Percentiles rank a stretch among this genome's conserved stretches.
phyloP scores from a whole-genome alignment of 1,140 invertebrate species.

The Drosophila ambigua region DNA sequence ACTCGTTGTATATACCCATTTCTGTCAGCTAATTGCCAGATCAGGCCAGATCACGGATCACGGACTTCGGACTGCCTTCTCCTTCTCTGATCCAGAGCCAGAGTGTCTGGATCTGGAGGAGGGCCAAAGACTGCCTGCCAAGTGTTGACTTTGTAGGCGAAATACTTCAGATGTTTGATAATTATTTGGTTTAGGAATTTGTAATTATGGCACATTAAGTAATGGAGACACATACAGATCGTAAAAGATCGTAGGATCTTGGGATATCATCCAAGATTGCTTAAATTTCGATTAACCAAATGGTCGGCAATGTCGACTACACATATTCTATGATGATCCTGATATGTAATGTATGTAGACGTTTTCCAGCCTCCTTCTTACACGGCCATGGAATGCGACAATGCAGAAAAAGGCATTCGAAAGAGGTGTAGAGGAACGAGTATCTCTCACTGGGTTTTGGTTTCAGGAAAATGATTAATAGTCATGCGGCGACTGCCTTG shows the following conservation, averaged over 20 bases:
- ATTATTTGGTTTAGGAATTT: constrained; percentile 12
- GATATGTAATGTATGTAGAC: neutral
- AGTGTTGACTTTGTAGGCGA: constrained; percentile 50
- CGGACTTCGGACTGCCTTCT: no score
- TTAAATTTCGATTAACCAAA: no score
- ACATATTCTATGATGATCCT: no score
- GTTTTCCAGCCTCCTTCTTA: constrained; percentile 36
- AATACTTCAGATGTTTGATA: constrained; percentile 37
- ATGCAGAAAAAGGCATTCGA: constrained; percentile 51
- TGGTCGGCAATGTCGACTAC: no score
- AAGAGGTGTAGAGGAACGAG: neutral
- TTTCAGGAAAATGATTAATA: constrained; percentile 79
- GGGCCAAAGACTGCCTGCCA: constrained; percentile 12
- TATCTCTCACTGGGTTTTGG: constrained; percentile 64
- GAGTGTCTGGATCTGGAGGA: neutral
- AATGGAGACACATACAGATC: no score
- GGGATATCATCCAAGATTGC: no score
- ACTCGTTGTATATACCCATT: constrained; percentile 38
- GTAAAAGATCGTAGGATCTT: no score
- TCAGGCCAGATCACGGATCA: constrained; percentile 17
- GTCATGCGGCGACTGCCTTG: constrained; percentile 67
- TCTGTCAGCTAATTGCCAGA: constrained; percentile 44
- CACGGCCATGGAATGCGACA: constrained; percentile 70
- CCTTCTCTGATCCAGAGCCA: constrained; percentile 18
- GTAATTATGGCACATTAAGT: constrained; percentile 2